Base-by-base conservation (phyloP, 2,888 invertebrate species). In the Ochropacha duplaris region DNA sequence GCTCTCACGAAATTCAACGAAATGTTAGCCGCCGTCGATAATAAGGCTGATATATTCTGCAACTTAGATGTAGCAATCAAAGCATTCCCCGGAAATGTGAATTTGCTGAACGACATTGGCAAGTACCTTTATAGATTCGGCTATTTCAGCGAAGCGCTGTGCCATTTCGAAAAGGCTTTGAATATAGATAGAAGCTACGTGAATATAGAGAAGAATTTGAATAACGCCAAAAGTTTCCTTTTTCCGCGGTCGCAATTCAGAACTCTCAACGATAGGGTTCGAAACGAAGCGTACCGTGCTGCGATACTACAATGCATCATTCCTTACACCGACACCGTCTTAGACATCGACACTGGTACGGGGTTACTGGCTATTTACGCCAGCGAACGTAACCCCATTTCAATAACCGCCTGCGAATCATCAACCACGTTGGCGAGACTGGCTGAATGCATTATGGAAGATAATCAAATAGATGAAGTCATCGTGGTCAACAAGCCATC, bases 321-420 rank as follows among this genome's bases (percentile, higher is more conserved):
- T 22, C 50, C 59, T 6, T 39, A 44, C 4, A 49, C 51, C 19
- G 69, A 71, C 16, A 63, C 57, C 12, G 68, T 71, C 8, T 11
- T 71, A 9, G 54, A 65, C 50, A 61, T 66, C 14, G 60, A 66
- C 36, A 39, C 61, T 0, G 64, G 62, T 0, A 54, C 62, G 5
- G 71, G 65, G 22, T 59, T 96, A 28, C 84, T 96, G 36, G 94
- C 95, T 68, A 78, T 96, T 60, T 95, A 94, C 77, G 95, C 95
- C 2, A 83, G 76, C 16, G 82, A 89, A 65, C 86, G 88, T 54
- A 90, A 90, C 14, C 93, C 94, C 2, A 76, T 83, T n/a, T 54
- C 50, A 8, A 54, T 62, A 4, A 52, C 39, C 39, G n/a, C 39
- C 19, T 44, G 39, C 16, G 39, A 44, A 19, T 44, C 39, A 9